These are phyloP conservation scores for Tetramorium parvispinum DNA, from an alignment of 1,140 invertebrate species.

Conservation along the genomic window DNA sequence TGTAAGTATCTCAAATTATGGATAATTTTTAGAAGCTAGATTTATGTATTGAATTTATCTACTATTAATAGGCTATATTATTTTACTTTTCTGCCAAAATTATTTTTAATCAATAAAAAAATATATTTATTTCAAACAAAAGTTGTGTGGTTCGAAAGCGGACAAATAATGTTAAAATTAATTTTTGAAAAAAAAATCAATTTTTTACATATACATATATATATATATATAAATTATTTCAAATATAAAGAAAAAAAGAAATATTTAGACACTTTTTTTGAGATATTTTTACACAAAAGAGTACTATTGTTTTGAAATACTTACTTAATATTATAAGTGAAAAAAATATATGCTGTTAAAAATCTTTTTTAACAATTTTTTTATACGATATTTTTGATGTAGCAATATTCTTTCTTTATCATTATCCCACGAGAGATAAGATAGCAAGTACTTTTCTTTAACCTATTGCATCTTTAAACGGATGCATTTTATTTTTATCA, in stretches of 20 bases:
- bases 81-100: too few species aligned
- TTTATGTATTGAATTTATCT: neutral
- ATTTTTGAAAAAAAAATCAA: too few species aligned
- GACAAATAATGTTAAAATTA: too few species aligned
- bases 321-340: conserved; percentile 8
- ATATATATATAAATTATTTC: neutral
- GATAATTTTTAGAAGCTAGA: neutral
- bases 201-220: too few species aligned
- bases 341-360: neutral
- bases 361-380: neutral
- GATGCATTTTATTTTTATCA: neutral
- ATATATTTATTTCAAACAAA: too few species aligned
- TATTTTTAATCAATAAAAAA: too few species aligned
- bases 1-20: conserved; percentile 76
- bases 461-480: neutral
- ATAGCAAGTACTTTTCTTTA: neutral
- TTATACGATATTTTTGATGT: neutral
- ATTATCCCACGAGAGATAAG: neutral
- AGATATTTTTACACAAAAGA: too few species aligned
- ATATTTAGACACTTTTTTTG: neutral
- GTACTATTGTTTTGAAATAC: neutral
- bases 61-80: too few species aligned
- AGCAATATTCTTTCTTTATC: neutral
- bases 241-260: neutral
- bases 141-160: too few species aligned